A percentile compares a stretch with the other conserved stretches of the same genome.
Evolutionary conservation across 1,140 invertebrate species (phyloP).

Genomic region (Bradysia coprophila): DNA sequence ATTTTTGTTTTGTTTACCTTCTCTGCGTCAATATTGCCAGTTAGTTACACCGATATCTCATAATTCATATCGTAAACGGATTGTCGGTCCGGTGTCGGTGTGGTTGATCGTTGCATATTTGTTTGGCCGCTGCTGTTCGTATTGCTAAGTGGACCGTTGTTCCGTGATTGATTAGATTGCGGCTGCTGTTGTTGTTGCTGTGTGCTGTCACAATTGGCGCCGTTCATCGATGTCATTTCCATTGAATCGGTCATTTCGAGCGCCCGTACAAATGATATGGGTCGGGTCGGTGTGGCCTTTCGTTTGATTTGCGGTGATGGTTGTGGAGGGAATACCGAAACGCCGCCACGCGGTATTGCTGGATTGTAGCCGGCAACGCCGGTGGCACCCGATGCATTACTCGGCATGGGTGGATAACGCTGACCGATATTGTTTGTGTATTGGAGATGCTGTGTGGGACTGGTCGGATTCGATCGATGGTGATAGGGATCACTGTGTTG

Average conservation of each 20-base stretch:
- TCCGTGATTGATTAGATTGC: constrained; percentile 6
- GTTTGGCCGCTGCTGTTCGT: background rate
- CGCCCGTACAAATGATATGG: constrained; percentile 83
- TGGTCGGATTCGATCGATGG: constrained; percentile 56
- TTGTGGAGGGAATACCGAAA: constrained; percentile 44
- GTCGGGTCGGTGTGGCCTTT: constrained; percentile 39
- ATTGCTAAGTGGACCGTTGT: background rate
- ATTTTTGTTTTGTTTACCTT: no score
- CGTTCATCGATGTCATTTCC: constrained; percentile 35
- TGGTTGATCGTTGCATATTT: constrained; percentile 23
- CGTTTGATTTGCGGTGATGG: constrained; percentile 45
- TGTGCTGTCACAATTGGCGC: constrained; percentile 5
- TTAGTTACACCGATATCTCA: constrained; percentile 72
- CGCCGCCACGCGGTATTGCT: constrained; percentile 38
- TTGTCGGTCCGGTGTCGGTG: constrained; percentile 59
- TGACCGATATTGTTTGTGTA: constrained; percentile 9
- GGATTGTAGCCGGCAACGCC: constrained; percentile 31
- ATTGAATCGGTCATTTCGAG: constrained; percentile 78
- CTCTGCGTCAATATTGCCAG: no score
- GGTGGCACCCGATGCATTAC: background rate
- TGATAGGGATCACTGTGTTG: constrained; percentile 26
- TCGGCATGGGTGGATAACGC: background rate
- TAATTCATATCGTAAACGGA: constrained; percentile 92
- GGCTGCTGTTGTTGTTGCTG: constrained; percentile 3
- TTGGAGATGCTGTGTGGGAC: constrained; percentile 44